These are phyloP conservation scores for Tetrao urogallus DNA, from an alignment of 2,113 vertebrate genomes.

Conservation along the genomic window DNA sequence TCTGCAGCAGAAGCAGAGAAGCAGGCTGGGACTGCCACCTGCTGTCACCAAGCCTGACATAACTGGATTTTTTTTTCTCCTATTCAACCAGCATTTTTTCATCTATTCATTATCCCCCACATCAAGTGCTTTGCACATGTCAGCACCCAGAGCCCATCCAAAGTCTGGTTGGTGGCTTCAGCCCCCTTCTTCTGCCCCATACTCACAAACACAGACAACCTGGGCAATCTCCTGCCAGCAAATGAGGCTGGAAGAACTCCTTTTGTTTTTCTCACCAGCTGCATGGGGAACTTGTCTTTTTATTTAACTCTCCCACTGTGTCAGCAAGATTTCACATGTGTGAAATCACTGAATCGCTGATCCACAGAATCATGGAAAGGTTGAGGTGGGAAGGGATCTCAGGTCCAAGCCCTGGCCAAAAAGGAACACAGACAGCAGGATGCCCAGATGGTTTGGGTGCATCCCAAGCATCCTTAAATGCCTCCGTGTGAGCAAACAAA, in stretches of 20 bases:
- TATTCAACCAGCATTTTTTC: neutral
- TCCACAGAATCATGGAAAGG: neutral
- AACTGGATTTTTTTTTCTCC: neutral
- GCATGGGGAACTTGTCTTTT: neutral
- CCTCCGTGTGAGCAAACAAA: neutral
- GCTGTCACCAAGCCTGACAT: neutral
- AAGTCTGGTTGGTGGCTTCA: neutral
- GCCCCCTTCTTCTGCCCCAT: neutral
- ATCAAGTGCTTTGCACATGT: rapidly evolving
- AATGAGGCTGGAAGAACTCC: neutral
- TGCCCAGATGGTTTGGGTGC: neutral
- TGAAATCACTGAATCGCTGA: neutral
- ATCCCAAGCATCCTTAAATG: neutral
- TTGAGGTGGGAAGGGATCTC: neutral
- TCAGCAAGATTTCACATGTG: neutral
- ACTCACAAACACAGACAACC: neutral
- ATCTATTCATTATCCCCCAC: neutral
- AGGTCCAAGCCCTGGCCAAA: neutral
- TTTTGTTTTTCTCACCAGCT: neutral
- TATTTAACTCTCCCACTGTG: neutral
- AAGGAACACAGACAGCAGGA: no score
- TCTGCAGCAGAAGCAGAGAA: neutral
- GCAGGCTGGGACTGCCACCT: neutral
- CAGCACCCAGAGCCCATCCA: neutral
- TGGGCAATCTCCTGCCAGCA: neutral